Conservation (phyloP, 2,888 invertebrate genomes). For the Ochropleura plecta region DNA sequence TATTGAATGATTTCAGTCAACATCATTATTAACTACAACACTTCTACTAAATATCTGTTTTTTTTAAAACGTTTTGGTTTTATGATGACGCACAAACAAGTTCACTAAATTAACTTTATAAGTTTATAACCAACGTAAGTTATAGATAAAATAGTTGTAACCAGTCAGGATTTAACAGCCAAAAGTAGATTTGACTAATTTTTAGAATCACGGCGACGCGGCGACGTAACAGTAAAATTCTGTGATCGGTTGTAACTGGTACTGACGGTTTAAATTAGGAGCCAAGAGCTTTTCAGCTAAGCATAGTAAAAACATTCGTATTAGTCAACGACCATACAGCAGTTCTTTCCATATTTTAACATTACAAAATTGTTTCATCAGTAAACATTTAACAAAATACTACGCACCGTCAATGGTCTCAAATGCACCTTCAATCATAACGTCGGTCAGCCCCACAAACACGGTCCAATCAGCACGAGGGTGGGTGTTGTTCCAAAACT, state of each 20-base stretch:
- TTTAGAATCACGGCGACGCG: no score
- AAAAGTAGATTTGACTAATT: no score
- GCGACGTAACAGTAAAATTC: no score
- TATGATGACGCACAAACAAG: no score
- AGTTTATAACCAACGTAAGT: no score
- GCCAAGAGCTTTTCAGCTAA: no score
- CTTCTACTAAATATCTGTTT: not conserved
- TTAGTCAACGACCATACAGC: no score
- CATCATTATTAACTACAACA: not conserved
- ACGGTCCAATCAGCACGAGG: slow-evolving; percentile 43
- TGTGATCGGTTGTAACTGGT: not conserved
- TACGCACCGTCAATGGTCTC: slow-evolving; percentile 19
- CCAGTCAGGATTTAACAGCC: no score
- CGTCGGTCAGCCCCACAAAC: slow-evolving; percentile 75
- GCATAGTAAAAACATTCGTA: no score
- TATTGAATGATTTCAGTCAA: not conserved
- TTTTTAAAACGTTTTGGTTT: not conserved
- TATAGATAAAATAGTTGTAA: no score
- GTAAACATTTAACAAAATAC: slow-evolving; percentile 24
- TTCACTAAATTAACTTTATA: no score
- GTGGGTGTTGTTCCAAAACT: slow-evolving; percentile 72
- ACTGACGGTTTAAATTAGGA: no score
- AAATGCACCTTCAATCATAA: slow-evolving; percentile 4
- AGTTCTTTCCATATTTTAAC: not conserved
- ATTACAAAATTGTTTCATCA: not conserved